These are phyloP conservation scores for Corythaixoides concolor DNA, from an alignment of 2,113 vertebrate genomes.

Conservation along the genomic window DNA sequence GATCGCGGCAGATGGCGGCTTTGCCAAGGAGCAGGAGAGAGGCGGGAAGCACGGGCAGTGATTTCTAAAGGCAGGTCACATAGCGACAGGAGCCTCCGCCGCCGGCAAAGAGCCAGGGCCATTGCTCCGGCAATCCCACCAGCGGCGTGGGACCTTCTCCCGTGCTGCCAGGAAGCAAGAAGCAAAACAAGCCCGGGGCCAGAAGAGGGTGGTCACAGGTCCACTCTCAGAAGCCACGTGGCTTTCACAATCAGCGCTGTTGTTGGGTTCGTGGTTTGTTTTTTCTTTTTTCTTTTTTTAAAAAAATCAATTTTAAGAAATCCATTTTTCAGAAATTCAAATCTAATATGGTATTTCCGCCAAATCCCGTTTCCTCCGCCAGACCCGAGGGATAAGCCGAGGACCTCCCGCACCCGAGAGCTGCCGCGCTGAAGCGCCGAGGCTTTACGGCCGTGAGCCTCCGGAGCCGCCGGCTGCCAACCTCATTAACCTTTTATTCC, in stretches of 20 bases:
- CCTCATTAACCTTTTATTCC: neutral
- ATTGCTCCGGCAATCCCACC: rapidly evolving
- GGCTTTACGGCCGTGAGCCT: neutral
- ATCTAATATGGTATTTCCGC: neutral
- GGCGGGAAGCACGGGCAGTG: neutral
- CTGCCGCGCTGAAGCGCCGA: rapidly evolving
- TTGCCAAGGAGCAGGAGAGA: neutral
- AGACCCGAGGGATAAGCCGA: neutral
- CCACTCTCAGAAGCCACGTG: rapidly evolving
- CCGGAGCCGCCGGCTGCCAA: neutral
- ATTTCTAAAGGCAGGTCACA: slow-evolving; percentile 12
- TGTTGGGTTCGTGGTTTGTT: too few species aligned
- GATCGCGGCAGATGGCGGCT: rapidly evolving
- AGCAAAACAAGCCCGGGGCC: neutral
- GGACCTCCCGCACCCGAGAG: neutral
- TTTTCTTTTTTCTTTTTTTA: neutral
- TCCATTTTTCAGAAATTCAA: neutral
- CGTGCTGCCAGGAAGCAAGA: neutral
- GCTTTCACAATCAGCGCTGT: neutral
- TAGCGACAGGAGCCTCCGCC: neutral
- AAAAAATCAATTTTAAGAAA: neutral
- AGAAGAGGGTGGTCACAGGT: neutral
- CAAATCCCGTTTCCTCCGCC: neutral
- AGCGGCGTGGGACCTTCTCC: neutral
- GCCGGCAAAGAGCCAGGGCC: neutral